phyloP scores from a whole-genome alignment of 2,888 invertebrate species.

The Tipula confusa region DNA sequence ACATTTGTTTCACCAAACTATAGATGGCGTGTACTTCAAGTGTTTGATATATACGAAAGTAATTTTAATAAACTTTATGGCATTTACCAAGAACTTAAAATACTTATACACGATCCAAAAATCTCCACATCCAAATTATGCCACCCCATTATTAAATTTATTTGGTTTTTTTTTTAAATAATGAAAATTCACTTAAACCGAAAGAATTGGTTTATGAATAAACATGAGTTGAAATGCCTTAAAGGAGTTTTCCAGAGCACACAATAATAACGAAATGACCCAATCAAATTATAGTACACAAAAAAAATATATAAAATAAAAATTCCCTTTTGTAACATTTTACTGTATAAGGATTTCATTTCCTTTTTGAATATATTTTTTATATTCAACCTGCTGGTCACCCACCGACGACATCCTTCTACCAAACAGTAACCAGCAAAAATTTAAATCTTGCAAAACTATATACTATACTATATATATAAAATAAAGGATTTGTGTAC shows the following conservation, averaged over 20 bases:
- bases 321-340: neutral
- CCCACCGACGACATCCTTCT: neutral
- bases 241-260: neutral
- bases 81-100: no score
- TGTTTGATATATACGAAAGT: no score
- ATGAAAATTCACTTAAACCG: neutral
- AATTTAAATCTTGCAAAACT: neutral
- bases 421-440: neutral
- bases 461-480: no score
- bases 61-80: no score
- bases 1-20: no score
- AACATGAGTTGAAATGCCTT: neutral
- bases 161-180: neutral
- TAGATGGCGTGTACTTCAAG: no score
- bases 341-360: neutral
- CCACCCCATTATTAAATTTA: neutral
- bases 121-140: no score
- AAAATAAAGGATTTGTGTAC: neutral
- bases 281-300: neutral
- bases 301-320: neutral
- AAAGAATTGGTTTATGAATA: neutral
- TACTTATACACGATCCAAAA: no score
- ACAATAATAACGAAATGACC: neutral
- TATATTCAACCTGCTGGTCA: neutral
- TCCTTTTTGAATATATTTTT: neutral